These are phyloP conservation scores for Andinoacara biseriatus DNA, from an alignment of 2,113 vertebrate genomes.

Conservation along the genomic window DNA sequence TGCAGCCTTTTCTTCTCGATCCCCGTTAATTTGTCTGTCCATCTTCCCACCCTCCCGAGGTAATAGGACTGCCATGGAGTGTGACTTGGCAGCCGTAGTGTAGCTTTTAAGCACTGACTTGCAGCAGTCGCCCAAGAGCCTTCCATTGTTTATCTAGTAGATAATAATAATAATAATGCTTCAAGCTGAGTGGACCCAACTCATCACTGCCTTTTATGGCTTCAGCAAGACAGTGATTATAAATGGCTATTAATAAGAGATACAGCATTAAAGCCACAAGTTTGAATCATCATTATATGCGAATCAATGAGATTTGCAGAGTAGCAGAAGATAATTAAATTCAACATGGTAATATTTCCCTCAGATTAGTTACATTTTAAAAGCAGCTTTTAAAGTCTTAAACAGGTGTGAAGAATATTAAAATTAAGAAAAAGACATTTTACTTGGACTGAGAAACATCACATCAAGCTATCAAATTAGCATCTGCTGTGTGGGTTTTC, in stretches of 20 bases:
- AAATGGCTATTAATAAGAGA: conserved; percentile 45
- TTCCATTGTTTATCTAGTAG: conserved; percentile 55
- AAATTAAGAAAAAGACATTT: background rate
- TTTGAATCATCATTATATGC: conserved; percentile 4
- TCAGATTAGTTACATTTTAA: background rate
- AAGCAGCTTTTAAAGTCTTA: background rate
- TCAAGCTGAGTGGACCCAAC: conserved; percentile 21
- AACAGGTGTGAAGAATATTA: background rate
- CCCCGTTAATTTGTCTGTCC: conserved; percentile 5
- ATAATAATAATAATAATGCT: conserved; percentile 61
- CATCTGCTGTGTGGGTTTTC: conserved; percentile 11
- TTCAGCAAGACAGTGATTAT: conserved; percentile 40
- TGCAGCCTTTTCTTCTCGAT: background rate
- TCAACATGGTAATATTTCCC: background rate
- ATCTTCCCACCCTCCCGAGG: background rate
- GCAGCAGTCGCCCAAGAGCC: conserved; percentile 3
- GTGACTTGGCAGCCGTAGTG: conserved; percentile 1
- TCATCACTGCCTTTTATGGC: conserved; percentile 44
- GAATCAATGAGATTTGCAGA: conserved; percentile 29
- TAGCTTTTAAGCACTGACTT: conserved; percentile 18
- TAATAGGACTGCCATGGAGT: conserved; percentile 21
- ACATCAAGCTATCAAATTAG: background rate
- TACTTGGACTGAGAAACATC: background rate
- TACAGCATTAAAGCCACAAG: conserved; percentile 14
- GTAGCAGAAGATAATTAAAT: conserved; percentile 5